Base-by-base conservation (phyloP, 2,797 vertebrate species). In the Lagodon rhomboides region DNA sequence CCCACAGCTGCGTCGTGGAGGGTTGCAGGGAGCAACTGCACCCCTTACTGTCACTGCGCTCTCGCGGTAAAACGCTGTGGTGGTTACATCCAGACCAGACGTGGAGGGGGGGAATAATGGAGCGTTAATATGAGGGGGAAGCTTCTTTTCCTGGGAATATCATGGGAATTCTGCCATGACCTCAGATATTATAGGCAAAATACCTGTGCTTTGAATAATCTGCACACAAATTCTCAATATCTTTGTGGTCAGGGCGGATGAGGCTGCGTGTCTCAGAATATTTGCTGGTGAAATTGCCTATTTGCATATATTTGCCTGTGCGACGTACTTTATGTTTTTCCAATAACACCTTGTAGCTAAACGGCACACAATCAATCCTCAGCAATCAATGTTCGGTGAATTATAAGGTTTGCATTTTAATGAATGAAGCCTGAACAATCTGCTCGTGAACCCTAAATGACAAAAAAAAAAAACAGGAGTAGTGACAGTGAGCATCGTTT, bases 401-500 rank as follows among this genome's bases (percentile, higher is more conserved):
- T 54, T 61, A 59, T 51, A 58, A 54, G 18, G 46, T 77, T 82
- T 79, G 60, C 54, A 64, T 83, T 67, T 62, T 47, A 55, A 80
- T 62, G 68, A 71, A 73, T 77, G 54, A 73, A 80, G 47, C 67
- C n/a, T 64, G 18, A 60, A 55, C 46, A 72, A 66, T 46, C 30
- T 51, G 63, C n/a, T 58, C 49, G 47, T 63, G 54, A 67, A 44
- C 55, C 46, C 46, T 68, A 71, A 78, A 86, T 77, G 61, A 0
- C 7, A 22, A 51, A 22, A 25, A 8, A 25, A 7, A 16, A 25
- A 4, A 46, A 89, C 74, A 38, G 27, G 23, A 80, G 74, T n/a
- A n/a, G n/a, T 96, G 95, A 97, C 95, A 97, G 95, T 51, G 95
- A 95, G 95, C 96, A 95, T 94, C 93, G 95, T 97, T 96, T 94